Base-by-base conservation (phyloP, 2,113 vertebrate species). In the Pterocles orientalis region DNA sequence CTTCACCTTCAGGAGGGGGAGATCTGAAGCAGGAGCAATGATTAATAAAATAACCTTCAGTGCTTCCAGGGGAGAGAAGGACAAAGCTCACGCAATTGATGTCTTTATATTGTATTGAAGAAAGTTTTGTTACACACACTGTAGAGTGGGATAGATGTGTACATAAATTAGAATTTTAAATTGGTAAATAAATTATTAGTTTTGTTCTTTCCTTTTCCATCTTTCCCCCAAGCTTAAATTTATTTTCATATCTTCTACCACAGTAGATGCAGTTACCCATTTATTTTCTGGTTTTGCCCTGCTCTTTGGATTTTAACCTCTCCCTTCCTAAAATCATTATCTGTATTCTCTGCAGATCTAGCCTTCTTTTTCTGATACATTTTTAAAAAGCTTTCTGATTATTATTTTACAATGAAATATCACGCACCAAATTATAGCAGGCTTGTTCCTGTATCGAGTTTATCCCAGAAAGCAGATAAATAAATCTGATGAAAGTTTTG, bases 151-250 rank as follows among this genome's bases (percentile, higher is more conserved):
- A 92, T 70, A 86, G 71, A 83, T 50, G 23, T 33, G 53, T 77
- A 88, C 60, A 78, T 88, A 91, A 94, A 91, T 93, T 92, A 93
- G 88, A 95, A 95, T 92, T 92, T 90, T 73, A 90, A 82, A 58
- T 68, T 62, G 18, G 68, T 94, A 92, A 95, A 97, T 95, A 94
- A 95, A 90, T 92, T 90, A 88, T 92, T 94, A 83, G 60, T 51
- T 95, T 92, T 94, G 31, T 92, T 56, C 36, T 88, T 94, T 86
- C 19, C 16, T 3, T 68, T 91, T 73, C 64, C 43, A 92, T 81
- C 39, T 26, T 92, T 73, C n/a, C 88, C 90, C 43, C 36, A 90
- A 93, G 82, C 50, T 86, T 94, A 71, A 93, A 83, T 94, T 90
- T 93, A 77, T 93, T 95, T 86, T 95, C 50, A 70, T 80, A 20